Base-by-base conservation (phyloP, 2,113 vertebrate species). In the Hipposideros armiger region DNA sequence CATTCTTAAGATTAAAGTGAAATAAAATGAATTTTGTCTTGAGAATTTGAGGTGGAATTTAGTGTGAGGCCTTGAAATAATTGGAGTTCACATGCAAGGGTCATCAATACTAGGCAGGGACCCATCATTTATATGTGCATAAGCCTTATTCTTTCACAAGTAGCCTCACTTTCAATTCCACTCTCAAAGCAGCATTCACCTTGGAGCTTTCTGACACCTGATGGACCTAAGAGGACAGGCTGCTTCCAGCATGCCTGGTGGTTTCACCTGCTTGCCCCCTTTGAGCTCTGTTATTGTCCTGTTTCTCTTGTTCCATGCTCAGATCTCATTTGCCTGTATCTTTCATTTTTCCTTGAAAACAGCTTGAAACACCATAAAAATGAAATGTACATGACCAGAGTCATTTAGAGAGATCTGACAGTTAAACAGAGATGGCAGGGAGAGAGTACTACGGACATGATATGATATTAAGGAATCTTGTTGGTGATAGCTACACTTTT, bases 341-440 rank as follows among this genome's bases (percentile, higher is more conserved):
- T 67, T 50, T 93, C 80, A 15, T 58, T 42, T 73, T 95, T 88
- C 62, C 50, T 94, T 69, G 69, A 7, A 91, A 77, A 88, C 10
- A 73, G 28, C 47, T 91, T 91, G 62, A 86, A 78, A 78, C 1
- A 11, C 32, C 10, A 47, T 70, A 95, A 56, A 88, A 82, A 70
- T 40, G 24, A 76, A 67, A 66, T 40, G 72, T 45, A 67, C 60
- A 80, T 60, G 69, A 24, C 16, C 4, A 60, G 52, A 60, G 28
- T 77, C 22, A 81, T 72, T 85, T 88, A 40, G 47, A 87, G 40
- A 92, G 52, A 52, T 52, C 52, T 70, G 19, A 24, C 19, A 66
- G n/a, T 77, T 42, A 22, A 13, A 73, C 81, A 89, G 28, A 70
- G 11, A 50, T 56, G 87, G 14, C 20, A 62, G 17, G 66, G 36